Conservation (phyloP, 2,113 vertebrate genomes). For the Herpailurus yagouaroundi region DNA sequence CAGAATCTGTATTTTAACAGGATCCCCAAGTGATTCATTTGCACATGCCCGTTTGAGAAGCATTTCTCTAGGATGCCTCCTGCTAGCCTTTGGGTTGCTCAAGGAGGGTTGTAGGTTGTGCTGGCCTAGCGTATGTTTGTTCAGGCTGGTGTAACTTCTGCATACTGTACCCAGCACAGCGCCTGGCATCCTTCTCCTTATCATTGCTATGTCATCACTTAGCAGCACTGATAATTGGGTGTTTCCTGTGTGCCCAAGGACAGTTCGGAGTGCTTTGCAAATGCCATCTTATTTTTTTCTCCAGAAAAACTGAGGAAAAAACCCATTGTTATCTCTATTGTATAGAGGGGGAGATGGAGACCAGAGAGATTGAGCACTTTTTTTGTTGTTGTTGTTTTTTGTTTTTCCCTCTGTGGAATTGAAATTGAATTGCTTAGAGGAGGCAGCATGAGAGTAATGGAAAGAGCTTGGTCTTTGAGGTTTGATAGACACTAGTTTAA, state of each 20-base stretch:
- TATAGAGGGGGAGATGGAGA: background rate
- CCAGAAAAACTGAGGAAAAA: background rate
- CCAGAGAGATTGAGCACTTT: background rate
- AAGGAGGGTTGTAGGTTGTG: background rate
- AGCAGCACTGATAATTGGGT: background rate
- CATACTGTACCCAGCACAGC: accelerated
- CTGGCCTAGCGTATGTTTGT: background rate
- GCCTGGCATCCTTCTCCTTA: background rate
- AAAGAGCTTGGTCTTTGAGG: background rate
- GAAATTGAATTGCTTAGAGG: slow-evolving; percentile 4
- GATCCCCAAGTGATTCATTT: background rate
- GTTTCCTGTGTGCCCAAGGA: background rate
- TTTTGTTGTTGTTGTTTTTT: background rate
- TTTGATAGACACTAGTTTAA: background rate
- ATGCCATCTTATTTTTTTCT: background rate
- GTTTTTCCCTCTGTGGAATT: background rate
- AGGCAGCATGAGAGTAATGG: background rate
- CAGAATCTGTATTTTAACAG: background rate
- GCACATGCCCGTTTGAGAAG: background rate
- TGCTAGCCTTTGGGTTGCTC: background rate
- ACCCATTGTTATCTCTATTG: background rate
- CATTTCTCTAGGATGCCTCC: background rate
- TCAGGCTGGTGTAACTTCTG: background rate
- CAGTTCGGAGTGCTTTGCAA: background rate
- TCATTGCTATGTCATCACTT: background rate